phyloP scores from a whole-genome alignment of 92 coral and sea anemone genomes.

The Pocillopora meandrina region DNA sequence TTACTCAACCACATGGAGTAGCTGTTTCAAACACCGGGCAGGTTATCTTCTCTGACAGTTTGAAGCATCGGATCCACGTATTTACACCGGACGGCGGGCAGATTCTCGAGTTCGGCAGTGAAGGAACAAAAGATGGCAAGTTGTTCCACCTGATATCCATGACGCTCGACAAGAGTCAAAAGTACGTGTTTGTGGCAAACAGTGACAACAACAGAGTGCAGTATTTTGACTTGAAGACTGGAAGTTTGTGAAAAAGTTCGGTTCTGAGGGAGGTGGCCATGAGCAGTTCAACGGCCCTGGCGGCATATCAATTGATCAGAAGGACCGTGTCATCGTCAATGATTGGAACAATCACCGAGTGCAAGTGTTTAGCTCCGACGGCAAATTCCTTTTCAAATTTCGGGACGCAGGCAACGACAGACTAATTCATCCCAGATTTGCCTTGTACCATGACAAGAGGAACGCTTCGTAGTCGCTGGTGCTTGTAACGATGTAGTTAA shows the following conservation, averaged over 20 bases:
- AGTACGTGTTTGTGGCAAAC: slow-evolving; percentile 67
- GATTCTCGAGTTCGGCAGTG: slow-evolving; percentile 78
- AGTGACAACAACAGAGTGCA: slow-evolving; percentile 90
- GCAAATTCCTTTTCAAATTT: slow-evolving; percentile 88
- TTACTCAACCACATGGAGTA: slow-evolving; percentile 88
- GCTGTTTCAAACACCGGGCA: slow-evolving; percentile 69
- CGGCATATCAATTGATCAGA: slow-evolving; percentile 81
- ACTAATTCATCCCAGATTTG: slow-evolving; percentile 82
- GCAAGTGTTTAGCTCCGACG: slow-evolving; percentile 78
- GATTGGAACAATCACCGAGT: slow-evolving; percentile 93
- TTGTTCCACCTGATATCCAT: slow-evolving; percentile 87
- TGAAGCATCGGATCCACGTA: slow-evolving; percentile 85
- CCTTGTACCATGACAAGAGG: slow-evolving; percentile 72
- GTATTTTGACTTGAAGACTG: slow-evolving; percentile 81
- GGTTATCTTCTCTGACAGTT: slow-evolving; percentile 82
- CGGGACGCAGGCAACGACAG: slow-evolving; percentile 79
- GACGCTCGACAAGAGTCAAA: slow-evolving; percentile 74
- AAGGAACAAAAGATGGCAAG: slow-evolving; percentile 78
- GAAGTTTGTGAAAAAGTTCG: slow-evolving; percentile 79
- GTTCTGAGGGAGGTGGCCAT: slow-evolving; percentile 71
- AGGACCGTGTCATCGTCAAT: slow-evolving; percentile 78
- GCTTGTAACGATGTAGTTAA: slow-evolving; percentile 87
- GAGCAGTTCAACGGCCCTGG: slow-evolving; percentile 91
- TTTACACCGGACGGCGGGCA: slow-evolving; percentile 79
- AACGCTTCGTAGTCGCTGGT: slow-evolving; percentile 80